phyloP scores from a whole-genome alignment of 1,140 invertebrate species.

The Sitophilus oryzae region DNA sequence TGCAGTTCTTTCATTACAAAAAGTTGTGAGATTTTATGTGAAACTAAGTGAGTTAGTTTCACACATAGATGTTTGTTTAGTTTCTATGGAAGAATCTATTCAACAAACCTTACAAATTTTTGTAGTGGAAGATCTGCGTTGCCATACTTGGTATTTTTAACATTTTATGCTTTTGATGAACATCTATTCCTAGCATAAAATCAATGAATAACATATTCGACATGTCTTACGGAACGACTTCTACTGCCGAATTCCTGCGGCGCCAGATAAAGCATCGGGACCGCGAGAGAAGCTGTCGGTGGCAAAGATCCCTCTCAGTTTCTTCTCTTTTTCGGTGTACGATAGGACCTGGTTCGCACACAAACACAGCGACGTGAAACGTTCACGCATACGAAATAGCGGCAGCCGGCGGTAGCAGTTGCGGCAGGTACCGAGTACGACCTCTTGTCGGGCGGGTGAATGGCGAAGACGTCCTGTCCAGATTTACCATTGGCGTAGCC shows the following conservation, averaged over 20 bases:
- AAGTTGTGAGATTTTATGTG: too few relatives aligned
- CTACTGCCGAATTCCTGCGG: background rate
- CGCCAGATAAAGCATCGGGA: slow-evolving; percentile 1
- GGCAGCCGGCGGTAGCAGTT: too few relatives aligned
- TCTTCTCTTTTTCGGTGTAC: background rate
- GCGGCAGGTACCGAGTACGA: background rate
- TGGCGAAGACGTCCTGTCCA: slow-evolving; percentile 8
- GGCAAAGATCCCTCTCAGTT: background rate
- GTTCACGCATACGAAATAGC: background rate
- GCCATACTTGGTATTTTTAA: too few relatives aligned
- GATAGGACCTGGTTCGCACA: background rate
- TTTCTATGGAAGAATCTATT: too few relatives aligned
- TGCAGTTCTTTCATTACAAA: too few relatives aligned
- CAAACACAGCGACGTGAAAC: background rate
- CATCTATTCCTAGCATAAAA: too few relatives aligned
- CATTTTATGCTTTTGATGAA: too few relatives aligned
- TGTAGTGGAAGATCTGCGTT: too few relatives aligned
- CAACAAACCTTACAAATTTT: too few relatives aligned
- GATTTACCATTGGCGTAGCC: slow-evolving; percentile 15
- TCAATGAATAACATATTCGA: too few relatives aligned
- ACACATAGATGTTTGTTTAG: too few relatives aligned
- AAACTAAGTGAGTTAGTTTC: too few relatives aligned
- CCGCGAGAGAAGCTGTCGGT: background rate
- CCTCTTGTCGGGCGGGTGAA: slow-evolving; percentile 8
- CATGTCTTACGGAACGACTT: background rate